Conservation (phyloP, 1,140 invertebrate genomes). For the Caenorhabditis tropicalis region DNA sequence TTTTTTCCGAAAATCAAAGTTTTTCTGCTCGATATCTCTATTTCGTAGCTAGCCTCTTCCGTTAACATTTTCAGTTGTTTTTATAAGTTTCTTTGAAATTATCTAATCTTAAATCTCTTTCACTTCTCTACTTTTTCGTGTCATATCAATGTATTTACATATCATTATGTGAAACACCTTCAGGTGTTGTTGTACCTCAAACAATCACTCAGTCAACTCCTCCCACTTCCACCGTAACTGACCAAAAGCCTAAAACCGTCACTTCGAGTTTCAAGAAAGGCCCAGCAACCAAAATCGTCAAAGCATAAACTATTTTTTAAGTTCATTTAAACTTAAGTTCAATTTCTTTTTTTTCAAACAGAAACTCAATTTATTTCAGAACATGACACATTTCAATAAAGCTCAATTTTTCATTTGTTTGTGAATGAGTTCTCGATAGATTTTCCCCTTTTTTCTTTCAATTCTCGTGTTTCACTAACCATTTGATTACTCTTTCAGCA, state of each 20-base stretch:
- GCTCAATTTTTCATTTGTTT: not conserved
- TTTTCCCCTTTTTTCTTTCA: not conserved
- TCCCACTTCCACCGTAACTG: not conserved
- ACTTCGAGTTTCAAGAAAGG: slow-evolving; percentile 22
- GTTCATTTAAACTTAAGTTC: not conserved
- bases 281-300: not conserved
- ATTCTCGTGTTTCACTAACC: not conserved
- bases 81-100: not conserved
- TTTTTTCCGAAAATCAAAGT: not conserved
- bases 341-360: no score
- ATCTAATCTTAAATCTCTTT: not conserved
- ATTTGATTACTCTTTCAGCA: not conserved
- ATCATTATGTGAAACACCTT: not conserved
- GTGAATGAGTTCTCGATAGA: not conserved
- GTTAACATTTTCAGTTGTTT: not conserved
- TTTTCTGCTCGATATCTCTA: not conserved
- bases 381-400: slow-evolving; percentile 19
- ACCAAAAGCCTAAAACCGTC: slow-evolving; percentile 21
- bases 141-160: not conserved
- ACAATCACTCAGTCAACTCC: not conserved
- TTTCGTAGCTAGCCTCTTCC: no score
- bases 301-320: not conserved
- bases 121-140: not conserved
- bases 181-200: slow-evolving; percentile 18
- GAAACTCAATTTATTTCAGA: no score